Evolutionary conservation across 2,113 vertebrate genomes (phyloP), one percentile per base, ranked within the genome.

Genomic region (Strigops habroptila): DNA sequence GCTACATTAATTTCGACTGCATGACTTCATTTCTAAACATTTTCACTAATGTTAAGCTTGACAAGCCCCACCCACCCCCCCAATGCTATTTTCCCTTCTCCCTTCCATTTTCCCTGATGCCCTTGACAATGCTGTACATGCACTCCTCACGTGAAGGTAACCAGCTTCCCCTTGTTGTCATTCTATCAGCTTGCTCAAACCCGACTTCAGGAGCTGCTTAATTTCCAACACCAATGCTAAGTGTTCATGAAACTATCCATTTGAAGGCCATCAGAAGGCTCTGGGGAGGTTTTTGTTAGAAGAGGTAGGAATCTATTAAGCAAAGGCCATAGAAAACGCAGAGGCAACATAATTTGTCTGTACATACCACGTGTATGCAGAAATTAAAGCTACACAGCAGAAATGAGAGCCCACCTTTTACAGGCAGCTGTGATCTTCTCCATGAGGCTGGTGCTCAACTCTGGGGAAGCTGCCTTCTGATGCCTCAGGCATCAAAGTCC

Each of bases 381-480:
- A 55, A 31, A 55, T 55, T 33, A 55, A 33, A 55, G 53, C 71
- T 35, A 15, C 18, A 5, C 2, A 13, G 63, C 77, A 93, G 69
- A 65, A 95, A 69, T 70, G 7, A 46, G 75, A 90, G 57, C 95
- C 43, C 65, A 96, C 93, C 78, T 91, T 69, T 82, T 11, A 69
- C 21, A 88, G 89, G 46, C 33, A 95, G 84, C 49, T 49, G 35
- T 48, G 28, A 94, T 93, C 81, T 37, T 65, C 70, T 82, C 71
- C 59, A 57, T 68, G 86, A 76, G 85, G 80, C 81, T 98, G 97
- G 74, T 97, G 95, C 16, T 98, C 97, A 10, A 97, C 88, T 62
- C 79, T 74, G 85, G 97, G 98, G 28, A 97, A 97, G 35, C 43
- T 77, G n/a, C 88, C 83, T 88, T 98, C 97, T 27, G 78, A 84